These are phyloP conservation scores for Drosophila meridiana DNA, from an alignment of 2,888 invertebrate species.

Conservation along the genomic window DNA sequence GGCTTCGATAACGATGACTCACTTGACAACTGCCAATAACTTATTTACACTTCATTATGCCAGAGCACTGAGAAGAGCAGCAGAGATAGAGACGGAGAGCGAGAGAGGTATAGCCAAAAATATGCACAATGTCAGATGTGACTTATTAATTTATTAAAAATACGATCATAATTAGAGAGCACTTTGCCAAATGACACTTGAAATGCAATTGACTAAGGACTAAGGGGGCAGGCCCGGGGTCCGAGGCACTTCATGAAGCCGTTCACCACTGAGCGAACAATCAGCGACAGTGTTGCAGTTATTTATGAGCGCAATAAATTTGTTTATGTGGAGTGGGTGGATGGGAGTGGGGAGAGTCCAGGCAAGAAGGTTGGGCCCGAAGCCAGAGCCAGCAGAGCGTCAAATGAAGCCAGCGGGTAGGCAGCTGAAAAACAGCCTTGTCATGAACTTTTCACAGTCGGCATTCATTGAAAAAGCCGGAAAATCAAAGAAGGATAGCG, in stretches of 20 bases:
- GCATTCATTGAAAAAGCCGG: slow-evolving; percentile 44
- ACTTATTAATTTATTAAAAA: slow-evolving; percentile 80
- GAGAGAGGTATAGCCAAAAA: slow-evolving; percentile 33
- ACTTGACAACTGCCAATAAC: slow-evolving; percentile 81
- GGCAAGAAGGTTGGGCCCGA: background rate
- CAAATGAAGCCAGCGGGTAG: slow-evolving; percentile 77
- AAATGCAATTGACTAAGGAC: slow-evolving; percentile 63
- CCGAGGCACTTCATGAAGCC: slow-evolving; percentile 39
- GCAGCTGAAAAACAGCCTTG: slow-evolving; percentile 54
- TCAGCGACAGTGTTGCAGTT: slow-evolving; percentile 78
- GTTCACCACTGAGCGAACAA: slow-evolving; percentile 67
- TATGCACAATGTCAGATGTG: slow-evolving; percentile 67
- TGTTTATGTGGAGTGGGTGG: slow-evolving; percentile 56
- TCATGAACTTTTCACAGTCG: slow-evolving; percentile 54
- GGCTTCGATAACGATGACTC: slow-evolving; percentile 71
- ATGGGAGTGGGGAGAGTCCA: background rate
- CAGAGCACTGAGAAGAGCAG: slow-evolving; percentile 2
- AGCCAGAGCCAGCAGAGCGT: slow-evolving; percentile 58
- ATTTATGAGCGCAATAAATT: slow-evolving; percentile 82
- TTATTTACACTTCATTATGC: slow-evolving; percentile 81
- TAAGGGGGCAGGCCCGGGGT: slow-evolving; percentile 1
- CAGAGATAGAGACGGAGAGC: background rate
- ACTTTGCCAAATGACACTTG: slow-evolving; percentile 80
- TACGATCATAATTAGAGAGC: slow-evolving; percentile 79
- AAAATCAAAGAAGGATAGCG: slow-evolving; percentile 26